Evolutionary conservation across 2,888 invertebrate genomes (phyloP).

Genomic region (Agrotis clavis): DNA sequence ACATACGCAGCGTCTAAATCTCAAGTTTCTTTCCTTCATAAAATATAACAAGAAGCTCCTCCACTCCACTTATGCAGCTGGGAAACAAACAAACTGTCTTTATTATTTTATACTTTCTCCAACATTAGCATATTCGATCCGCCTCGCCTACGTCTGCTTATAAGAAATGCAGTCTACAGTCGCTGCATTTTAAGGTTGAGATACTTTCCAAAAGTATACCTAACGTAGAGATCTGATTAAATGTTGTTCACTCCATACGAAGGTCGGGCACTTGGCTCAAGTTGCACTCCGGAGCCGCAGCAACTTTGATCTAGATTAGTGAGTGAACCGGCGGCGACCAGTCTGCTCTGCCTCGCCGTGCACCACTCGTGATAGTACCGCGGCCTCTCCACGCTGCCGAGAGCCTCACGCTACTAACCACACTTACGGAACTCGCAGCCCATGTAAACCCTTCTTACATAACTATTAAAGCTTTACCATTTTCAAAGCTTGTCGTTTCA

Average conservation of each 20-base stretch:
- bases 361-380: conserved; percentile 38
- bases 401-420: conserved; percentile 3
- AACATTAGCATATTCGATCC: conserved; percentile 41
- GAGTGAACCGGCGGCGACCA: conserved; percentile 47
- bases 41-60: background rate
- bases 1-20: background rate
- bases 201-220: conserved; percentile 5
- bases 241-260: conserved; percentile 41
- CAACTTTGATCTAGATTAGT: conserved; percentile 65
- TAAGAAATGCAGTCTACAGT: conserved; percentile 32
- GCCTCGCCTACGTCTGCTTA: conserved; percentile 16
- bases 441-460: conserved; percentile 61
- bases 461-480: conserved; percentile 38
- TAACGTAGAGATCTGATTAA: conserved; percentile 41
- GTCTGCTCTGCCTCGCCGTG: conserved; percentile 54
- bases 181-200: conserved; percentile 9
- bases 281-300: conserved; percentile 56
- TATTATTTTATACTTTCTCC: conserved; percentile 45
- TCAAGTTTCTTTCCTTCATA: background rate
- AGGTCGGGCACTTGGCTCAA: conserved; percentile 64
- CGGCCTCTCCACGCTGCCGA: conserved; percentile 15
- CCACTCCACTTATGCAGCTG: conserved; percentile 22
- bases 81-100: conserved; percentile 31
- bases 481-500: conserved; percentile 31
- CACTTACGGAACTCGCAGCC: conserved; percentile 30